Conservation (phyloP, 2,888 invertebrate genomes). For the Rhogogaster chlorosoma region DNA sequence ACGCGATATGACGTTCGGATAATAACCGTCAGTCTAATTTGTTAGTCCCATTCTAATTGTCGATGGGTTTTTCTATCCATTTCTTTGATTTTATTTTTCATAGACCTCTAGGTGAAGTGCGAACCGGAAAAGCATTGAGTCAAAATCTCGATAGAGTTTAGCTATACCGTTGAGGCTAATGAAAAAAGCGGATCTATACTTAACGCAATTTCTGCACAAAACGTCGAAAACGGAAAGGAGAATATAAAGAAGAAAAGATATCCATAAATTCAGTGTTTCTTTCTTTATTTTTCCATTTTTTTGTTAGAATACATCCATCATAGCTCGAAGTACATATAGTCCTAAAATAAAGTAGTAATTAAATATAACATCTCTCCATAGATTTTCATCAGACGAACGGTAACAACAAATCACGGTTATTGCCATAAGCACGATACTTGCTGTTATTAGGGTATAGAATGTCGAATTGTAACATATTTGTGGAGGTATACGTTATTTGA, state of each 20-base stretch:
- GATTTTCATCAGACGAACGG: slow-evolving; percentile 16
- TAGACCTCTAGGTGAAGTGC: too few relatives aligned
- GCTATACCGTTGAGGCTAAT: background rate
- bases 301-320: slow-evolving; percentile 4
- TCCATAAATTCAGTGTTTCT: background rate
- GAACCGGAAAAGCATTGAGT: background rate
- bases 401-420: slow-evolving; percentile 3
- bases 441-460: background rate
- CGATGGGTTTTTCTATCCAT: background rate
- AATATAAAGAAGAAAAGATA: background rate
- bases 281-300: background rate
- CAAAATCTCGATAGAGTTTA: background rate
- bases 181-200: background rate
- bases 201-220: background rate
- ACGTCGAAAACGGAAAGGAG: background rate
- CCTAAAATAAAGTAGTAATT: slow-evolving; percentile 15
- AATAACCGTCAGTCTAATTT: background rate
- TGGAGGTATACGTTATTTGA: background rate
- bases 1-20: slow-evolving; percentile 8
- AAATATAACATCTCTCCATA: slow-evolving; percentile 19
- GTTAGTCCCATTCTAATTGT: slow-evolving; percentile 12
- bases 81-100: background rate
- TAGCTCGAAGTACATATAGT: slow-evolving; percentile 13
- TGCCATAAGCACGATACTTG: background rate
- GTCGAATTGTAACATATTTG: slow-evolving; percentile 2